Base-by-base conservation (phyloP, 1,140 invertebrate genomes). In the Hermetia illucens region DNA sequence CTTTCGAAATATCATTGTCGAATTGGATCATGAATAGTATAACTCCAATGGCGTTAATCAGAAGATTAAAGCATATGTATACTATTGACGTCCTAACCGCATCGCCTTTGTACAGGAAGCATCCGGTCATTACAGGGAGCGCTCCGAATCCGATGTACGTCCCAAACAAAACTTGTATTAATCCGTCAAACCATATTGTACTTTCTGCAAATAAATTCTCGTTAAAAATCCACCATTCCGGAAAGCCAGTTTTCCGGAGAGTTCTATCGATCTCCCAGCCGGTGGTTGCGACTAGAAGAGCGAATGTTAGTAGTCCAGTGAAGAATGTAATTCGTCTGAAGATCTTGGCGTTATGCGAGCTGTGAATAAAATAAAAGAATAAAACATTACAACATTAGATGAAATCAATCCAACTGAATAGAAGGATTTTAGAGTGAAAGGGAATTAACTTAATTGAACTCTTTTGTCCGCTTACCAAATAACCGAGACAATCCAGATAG, bases 41-140 rank as follows among this genome's bases (percentile, higher is more conserved):
- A 19, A 55, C 54, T 25, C 57, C 52, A 19, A 61, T 55, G 34
- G 55, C 53, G 40, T 55, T 55, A 38, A 60, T 47, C 34, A 61
- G 43, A 36, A 61, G 34, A 46, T 61, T 61, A 33, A 61, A 61
- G 42, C 55, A 58, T 12, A 61, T 40, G 38, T 61, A 61, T 4
- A 61, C 54, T 13, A 58, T 47, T 3, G 57, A 61, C 16, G 57
- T 61, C 18, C 58, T 45, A 17, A 60, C 52, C 2, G 58, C 57
- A 33, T 61, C 58, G 5, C 58, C 55, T 44, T 61, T 61, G 40
- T 60, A 60, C 15, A 61, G 43, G 40, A 60, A 60, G 42, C 60
- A 60, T 9, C 58, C 58, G 3, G 58, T 61, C 6, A 61, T n/a
- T 41, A 60, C 56, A 9, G 58, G 55, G 34, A 59, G 35, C 3